Base-by-base conservation (phyloP, 2,113 vertebrate genomes). In the Psephotus haematonotus region DNA sequence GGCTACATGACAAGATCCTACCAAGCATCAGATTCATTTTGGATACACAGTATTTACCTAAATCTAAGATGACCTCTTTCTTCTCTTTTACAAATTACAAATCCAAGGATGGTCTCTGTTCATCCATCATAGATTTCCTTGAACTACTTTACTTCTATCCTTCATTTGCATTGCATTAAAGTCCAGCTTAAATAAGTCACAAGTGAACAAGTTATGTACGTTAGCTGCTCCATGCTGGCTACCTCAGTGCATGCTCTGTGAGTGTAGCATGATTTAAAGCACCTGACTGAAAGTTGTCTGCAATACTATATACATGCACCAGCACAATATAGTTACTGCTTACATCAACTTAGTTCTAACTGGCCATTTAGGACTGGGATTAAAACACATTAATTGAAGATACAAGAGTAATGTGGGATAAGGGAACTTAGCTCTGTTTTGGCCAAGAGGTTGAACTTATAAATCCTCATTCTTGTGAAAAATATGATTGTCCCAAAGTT, bases 251-350 rank as follows among this genome's bases (percentile, higher is more conserved):
- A 13, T 23, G 41, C 12, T 49, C 39, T 27, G 2, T 37, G 35
- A 76, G 31, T 11, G 43, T 1, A 37, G 25, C 28, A 35, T 17
- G 53, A 59, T 31, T 53, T 68, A n/a, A 89, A 72, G 13, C 8
- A 60, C 9, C 33, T 55, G 60, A 72, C 29, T 77, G 47, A 77
- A 52, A 72, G 6, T 13, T n/a, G 10, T 24, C 53, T 77, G 7
- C 33, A 59, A 59, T 41, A 17, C 12, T 44, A 13, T 33, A 60
- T 39, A 17, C 6, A 7, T 4, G 14, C 17, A 83, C 5, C 24
- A 69, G 76, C 63, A 53, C 9, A 69, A 11, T 0, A 0, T 10
- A 65, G 13, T 33, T 46, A 25, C 25, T n/a, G 15, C 68, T 64
- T n/a, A 69, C 20, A 81, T 33, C 44, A 57, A 64, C 6, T 65